Percentiles rank a stretch among this genome's conserved stretches.
phyloP scores from a whole-genome alignment of 2,113 vertebrate species.

The Pithys albifrons region DNA sequence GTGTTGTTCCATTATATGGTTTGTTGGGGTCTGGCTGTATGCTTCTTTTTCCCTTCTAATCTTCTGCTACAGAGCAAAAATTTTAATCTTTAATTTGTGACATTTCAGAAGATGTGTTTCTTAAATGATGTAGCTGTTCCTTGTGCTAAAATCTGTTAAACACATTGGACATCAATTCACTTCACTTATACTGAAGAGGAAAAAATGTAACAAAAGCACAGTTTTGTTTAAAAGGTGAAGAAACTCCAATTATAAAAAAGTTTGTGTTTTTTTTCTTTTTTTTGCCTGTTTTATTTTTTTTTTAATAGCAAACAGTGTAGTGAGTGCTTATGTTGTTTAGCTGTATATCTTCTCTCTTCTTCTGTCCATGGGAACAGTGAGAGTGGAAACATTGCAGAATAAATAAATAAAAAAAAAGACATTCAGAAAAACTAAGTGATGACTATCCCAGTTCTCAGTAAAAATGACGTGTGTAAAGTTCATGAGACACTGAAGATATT shows the following conservation, averaged over 20 bases:
- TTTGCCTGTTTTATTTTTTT: not conserved
- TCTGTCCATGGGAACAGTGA: not conserved
- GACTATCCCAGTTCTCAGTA: not conserved
- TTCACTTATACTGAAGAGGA: not conserved
- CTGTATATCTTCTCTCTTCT: not conserved
- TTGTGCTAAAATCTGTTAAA: not conserved
- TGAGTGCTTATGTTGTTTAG: not conserved
- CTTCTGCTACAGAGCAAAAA: not conserved
- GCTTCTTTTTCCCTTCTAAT: not conserved
- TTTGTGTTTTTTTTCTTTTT: not conserved
- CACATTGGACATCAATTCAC: not conserved
- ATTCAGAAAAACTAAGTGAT: not conserved
- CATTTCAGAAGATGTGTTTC: not conserved
- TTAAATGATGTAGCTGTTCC: not conserved
- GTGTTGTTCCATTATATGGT: not conserved
- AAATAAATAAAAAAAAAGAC: not conserved
- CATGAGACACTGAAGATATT: not conserved
- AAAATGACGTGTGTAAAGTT: not conserved
- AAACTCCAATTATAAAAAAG: not conserved
- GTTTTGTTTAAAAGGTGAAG: not conserved
- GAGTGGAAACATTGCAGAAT: not conserved
- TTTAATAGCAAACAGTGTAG: not conserved
- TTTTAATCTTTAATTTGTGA: not conserved
- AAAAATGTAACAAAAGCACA: not conserved
- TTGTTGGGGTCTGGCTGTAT: accelerated